Percentiles rank a stretch among this genome's conserved stretches.
Evolutionary conservation across 1,140 invertebrate genomes (phyloP).

Genomic region (Schlechtendalia chinensis): DNA sequence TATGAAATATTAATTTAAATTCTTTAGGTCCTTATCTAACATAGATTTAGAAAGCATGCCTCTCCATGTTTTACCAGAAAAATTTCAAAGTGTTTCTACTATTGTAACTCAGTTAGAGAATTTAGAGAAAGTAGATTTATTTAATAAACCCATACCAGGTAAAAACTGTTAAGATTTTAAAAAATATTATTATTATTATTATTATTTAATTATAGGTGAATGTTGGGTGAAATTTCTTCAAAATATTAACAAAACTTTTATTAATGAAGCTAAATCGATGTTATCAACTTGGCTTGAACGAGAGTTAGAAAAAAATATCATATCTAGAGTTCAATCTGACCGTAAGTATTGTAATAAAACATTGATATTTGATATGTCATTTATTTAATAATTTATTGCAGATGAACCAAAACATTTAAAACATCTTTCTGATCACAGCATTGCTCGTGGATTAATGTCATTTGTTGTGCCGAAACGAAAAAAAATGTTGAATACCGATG

Average conservation of each 20-base stretch:
- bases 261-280: slow-evolving; percentile 23
- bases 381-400: background rate
- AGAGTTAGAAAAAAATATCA: slow-evolving; percentile 30
- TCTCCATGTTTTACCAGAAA: slow-evolving; percentile 22
- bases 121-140: slow-evolving; percentile 37
- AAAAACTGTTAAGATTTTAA: background rate
- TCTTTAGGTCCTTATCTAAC: slow-evolving; percentile 17
- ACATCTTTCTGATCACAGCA: slow-evolving; percentile 20
- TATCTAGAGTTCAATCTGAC: slow-evolving; percentile 22
- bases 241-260: slow-evolving; percentile 19
- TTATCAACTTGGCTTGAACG: slow-evolving; percentile 20
- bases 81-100: slow-evolving; percentile 10
- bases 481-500: slow-evolving; percentile 20
- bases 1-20: slow-evolving; percentile 12
- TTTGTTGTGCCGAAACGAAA: slow-evolving; percentile 33
- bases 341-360: background rate
- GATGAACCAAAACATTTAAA: slow-evolving; percentile 44
- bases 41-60: slow-evolving; percentile 2
- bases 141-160: slow-evolving; percentile 36
- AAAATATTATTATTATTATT: background rate
- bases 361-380: background rate
- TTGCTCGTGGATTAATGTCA: slow-evolving; percentile 37
- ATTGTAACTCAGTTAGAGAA: slow-evolving; percentile 23
- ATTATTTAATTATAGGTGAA: slow-evolving; percentile 19
- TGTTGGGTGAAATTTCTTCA: slow-evolving; percentile 42